Base-by-base conservation (phyloP, 2,888 invertebrate genomes). In the Clitarchus hookeri region DNA sequence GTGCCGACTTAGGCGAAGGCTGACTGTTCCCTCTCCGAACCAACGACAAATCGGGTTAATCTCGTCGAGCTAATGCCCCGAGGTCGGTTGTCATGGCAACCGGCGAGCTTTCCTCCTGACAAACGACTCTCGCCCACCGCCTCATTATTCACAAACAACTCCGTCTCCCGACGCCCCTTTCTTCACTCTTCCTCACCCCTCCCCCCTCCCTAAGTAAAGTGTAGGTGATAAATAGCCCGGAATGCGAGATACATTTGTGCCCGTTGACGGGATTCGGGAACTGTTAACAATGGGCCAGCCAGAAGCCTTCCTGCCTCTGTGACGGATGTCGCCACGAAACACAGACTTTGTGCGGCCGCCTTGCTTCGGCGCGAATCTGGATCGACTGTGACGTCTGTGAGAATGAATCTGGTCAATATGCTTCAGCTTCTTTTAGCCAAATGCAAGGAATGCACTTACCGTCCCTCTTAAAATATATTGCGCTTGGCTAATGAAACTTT, bases 31-130 rank as follows among this genome's bases (percentile, higher is more conserved):
- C 65, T 65, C n/a, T 6, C n/a, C 65, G 65, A 65, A 36, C 36
- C 36, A 36, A 65, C 65, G 65, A 65, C 65, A 65, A 65, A 65
- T 65, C 65, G 65, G 65, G 65, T 23, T 65, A 65, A 65, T 65
- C 65, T 65, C 65, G 65, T n/a, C 65, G 65, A 65, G 65, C 65
- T 65, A 65, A 65, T 65, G 65, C 65, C 65, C n/a, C 65, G 65
- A 65, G 65, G 65, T 65, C 65, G 65, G 65, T 65, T 65, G 65
- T 19, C n/a, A 65, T 65, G 65, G 65, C 23, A 16, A 65, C 65
- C 8, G n/a, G 23, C 65, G 65, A 65, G 65, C 13, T 65, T 65
- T 65, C 65, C 65, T 11, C 65, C 65, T 65, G 65, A 65, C 65
- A 65, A 65, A 65, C 65, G 65, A 65, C 65, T 6, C 65, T 65